A percentile compares a stretch with the other conserved stretches of the same genome.
These are phyloP conservation scores for Drosophila pruinosa DNA, from an alignment of 1,140 invertebrate genomes.

Conservation along the genomic window DNA sequence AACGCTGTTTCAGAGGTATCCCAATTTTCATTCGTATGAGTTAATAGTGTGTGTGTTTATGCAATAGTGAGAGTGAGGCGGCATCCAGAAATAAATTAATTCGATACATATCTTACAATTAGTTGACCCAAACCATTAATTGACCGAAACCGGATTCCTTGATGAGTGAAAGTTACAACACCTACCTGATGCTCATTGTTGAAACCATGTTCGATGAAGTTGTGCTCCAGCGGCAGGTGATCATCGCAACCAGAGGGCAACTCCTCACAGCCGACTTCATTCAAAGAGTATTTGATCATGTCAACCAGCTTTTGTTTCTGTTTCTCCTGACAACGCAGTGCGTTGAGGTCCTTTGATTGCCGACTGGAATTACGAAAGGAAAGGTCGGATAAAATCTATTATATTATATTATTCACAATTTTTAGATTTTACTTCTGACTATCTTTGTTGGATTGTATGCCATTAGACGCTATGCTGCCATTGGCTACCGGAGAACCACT, in stretches of 20 bases:
- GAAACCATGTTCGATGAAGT: slow-evolving; percentile 80
- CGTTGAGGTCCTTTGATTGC: slow-evolving; percentile 84
- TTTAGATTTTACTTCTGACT: slow-evolving; percentile 58
- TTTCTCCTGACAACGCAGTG: slow-evolving; percentile 90
- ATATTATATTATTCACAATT: neutral
- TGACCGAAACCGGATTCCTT: slow-evolving; percentile 31
- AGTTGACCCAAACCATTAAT: slow-evolving; percentile 40
- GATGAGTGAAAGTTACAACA: neutral
- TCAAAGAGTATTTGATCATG: slow-evolving; percentile 91
- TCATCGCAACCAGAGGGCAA: slow-evolving; percentile 92
- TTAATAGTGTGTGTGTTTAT: slow-evolving; percentile 19
- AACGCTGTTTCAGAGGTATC: slow-evolving; percentile 45
- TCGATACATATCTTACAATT: slow-evolving; percentile 27
- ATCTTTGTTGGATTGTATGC: slow-evolving; percentile 82
- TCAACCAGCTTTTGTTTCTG: slow-evolving; percentile 91
- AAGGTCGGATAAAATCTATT: too few species aligned
- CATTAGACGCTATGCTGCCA: slow-evolving; percentile 83
- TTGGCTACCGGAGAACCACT: slow-evolving; percentile 77
- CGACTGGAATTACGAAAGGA: slow-evolving; percentile 47
- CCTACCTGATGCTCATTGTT: slow-evolving; percentile 81
- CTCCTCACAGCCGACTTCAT: slow-evolving; percentile 93
- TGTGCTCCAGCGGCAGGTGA: slow-evolving; percentile 85
- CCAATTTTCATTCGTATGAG: slow-evolving; percentile 19
- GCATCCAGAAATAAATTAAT: slow-evolving; percentile 54
- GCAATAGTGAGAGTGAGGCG: slow-evolving; percentile 13